Percentiles rank a stretch among this genome's conserved stretches.
Conservation (phyloP, 2,888 invertebrate genomes). For the Platycnemis pennipes region DNA sequence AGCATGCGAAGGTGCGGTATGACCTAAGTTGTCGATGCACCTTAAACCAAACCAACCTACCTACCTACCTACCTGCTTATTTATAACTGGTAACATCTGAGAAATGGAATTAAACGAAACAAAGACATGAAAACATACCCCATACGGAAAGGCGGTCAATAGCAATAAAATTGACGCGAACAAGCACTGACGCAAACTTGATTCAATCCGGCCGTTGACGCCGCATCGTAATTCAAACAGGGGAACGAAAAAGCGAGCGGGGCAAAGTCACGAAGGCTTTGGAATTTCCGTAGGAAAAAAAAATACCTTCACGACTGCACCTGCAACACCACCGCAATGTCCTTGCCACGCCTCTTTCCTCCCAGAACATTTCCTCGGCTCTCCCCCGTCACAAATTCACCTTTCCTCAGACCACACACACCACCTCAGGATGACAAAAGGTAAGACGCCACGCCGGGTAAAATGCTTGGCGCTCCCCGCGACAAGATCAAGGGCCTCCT, state of each 20-base stretch:
- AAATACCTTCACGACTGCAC: not conserved
- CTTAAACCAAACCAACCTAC: too few species aligned
- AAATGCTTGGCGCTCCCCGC: not conserved
- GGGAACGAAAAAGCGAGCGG: not conserved
- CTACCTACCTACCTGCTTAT: too few species aligned
- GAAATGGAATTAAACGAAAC: too few species aligned
- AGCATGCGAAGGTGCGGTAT: too few species aligned
- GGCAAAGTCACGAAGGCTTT: not conserved
- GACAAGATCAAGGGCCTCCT: constrained; percentile 28
- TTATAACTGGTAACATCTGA: too few species aligned
- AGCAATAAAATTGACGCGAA: too few species aligned
- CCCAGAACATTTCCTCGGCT: not conserved
- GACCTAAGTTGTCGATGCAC: too few species aligned
- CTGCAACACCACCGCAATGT: not conserved
- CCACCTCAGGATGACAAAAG: not conserved
- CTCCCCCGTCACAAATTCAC: not conserved
- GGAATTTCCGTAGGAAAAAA: not conserved
- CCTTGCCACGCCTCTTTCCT: not conserved
- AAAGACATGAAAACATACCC: too few species aligned
- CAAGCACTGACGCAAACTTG: too few species aligned
- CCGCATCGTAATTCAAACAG: not conserved
- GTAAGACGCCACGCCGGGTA: not conserved
- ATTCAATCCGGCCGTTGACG: not conserved
- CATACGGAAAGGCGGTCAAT: too few species aligned
- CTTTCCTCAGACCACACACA: not conserved